Conservation (phyloP, 1,140 invertebrate species). For the Oedothorax gibbosus region DNA sequence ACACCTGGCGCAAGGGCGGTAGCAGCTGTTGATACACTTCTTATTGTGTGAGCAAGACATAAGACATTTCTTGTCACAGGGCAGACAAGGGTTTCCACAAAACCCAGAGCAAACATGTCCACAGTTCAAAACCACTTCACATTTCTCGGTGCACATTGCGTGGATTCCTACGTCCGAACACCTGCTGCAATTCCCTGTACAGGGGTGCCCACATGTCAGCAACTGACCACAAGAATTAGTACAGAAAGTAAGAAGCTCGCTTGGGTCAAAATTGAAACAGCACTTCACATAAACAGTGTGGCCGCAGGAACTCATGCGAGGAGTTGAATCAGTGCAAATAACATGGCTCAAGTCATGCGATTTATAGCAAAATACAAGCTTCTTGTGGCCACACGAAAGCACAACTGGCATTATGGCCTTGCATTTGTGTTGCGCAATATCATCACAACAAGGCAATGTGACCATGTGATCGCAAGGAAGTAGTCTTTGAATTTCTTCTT, state of each 20-base stretch:
- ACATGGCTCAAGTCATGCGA: slow-evolving; percentile 5
- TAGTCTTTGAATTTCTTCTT: not conserved
- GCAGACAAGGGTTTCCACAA: slow-evolving; percentile 62
- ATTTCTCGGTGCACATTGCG: slow-evolving; percentile 69
- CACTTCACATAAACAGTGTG: slow-evolving; percentile 48
- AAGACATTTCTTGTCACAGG: slow-evolving; percentile 67
- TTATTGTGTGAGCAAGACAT: slow-evolving; percentile 59
- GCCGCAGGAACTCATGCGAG: slow-evolving; percentile 38
- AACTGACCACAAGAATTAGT: slow-evolving; percentile 36
- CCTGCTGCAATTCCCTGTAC: slow-evolving; percentile 1
- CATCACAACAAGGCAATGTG: slow-evolving; percentile 19
- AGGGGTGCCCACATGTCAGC: slow-evolving; percentile 55
- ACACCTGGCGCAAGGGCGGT: slow-evolving; percentile 38
- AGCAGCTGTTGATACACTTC: slow-evolving; percentile 23
- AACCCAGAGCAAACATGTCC: slow-evolving; percentile 67
- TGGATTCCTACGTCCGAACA: slow-evolving; percentile 34
- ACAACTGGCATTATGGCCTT: not conserved
- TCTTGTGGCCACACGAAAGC: slow-evolving; percentile 50
- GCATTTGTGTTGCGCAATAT: slow-evolving; percentile 23
- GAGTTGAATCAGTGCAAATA: slow-evolving; percentile 1
- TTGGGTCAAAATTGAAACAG: slow-evolving; percentile 15
- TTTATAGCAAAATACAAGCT: slow-evolving; percentile 20
- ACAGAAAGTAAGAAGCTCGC: slow-evolving; percentile 26
- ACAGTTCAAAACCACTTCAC: slow-evolving; percentile 71
- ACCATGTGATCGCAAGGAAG: slow-evolving; percentile 28